Base-by-base conservation (phyloP, 2,113 vertebrate genomes). In the Phaethornis superciliosus region DNA sequence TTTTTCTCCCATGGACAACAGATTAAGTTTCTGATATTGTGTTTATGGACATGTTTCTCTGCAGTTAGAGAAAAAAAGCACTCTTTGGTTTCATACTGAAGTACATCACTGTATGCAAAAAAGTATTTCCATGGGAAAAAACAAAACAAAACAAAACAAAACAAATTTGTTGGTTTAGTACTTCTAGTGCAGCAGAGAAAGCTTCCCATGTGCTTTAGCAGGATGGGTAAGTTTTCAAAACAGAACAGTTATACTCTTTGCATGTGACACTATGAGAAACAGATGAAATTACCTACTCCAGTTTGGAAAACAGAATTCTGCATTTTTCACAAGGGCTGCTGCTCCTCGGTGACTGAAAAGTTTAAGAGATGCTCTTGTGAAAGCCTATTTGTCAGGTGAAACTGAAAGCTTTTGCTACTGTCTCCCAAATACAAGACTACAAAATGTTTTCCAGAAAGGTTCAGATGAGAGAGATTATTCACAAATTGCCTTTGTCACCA, bases 391-490 rank as follows among this genome's bases (percentile, higher is more conserved):
- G 32, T 49, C 63, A 72, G 56, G 42, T 49, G 60, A 83, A 88
- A 85, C 17, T 8, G 7, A 68, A 52, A 81, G 69, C 17, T 94
- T 49, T 30, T 58, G 40, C 62, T 84, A 20, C 74, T 60, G 78
- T n/a, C 77, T 92, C 63, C 60, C 71, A 91, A 88, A 51, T 5
- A 19, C 47, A 74, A 54, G 77, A 40, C 28, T 79, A 85, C 18
- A 69, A 68, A 79, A 77, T 21, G 55, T 60, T 91, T 90, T 64
- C 37, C 79, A 86, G 68, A 85, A 81, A 78, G 20, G 49, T 82
- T 92, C 70, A 79, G 54, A 55, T 76, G 62, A 49, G 81, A 93
- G 52, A 83, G 30, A 79, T 74, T 63, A 81, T 51, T 92, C 91
- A 76, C 46, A 81, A 86, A 77, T 40, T 87, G 32, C 63, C 64